Conservation (phyloP, 2,113 vertebrate genomes). For the Labeo catla region DNA sequence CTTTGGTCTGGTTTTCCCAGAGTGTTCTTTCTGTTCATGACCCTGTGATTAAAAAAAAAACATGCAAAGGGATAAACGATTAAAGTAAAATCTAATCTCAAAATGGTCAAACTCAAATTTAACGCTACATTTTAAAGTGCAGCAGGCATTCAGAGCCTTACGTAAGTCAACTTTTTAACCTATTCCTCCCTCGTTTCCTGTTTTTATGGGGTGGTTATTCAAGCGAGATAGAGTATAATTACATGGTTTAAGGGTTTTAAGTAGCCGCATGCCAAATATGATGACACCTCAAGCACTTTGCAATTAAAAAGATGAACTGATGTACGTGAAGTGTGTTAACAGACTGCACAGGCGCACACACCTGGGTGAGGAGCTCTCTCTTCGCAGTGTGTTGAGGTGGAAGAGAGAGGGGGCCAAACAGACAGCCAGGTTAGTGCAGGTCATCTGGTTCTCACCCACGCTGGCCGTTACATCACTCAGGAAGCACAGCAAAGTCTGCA, state of each 20-base stretch:
- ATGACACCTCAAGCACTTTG: neutral
- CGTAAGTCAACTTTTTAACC: constrained; percentile 40
- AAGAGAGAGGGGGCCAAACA: constrained; percentile 96
- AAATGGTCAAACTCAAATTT: neutral
- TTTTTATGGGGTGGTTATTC: constrained; percentile 53
- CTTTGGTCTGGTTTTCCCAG: constrained; percentile 95
- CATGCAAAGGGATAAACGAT: constrained; percentile 7
- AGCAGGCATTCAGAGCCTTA: constrained; percentile 47
- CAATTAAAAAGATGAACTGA: constrained; percentile 7
- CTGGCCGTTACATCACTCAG: constrained; percentile 86
- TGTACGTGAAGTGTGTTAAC: constrained; percentile 13
- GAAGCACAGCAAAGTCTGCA: constrained; percentile 91
- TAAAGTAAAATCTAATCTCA: neutral
- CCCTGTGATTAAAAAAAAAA: constrained; percentile 75
- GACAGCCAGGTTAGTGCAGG: constrained; percentile 94
- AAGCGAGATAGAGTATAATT: neutral
- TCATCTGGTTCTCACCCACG: constrained; percentile 96
- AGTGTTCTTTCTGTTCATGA: constrained; percentile 94
- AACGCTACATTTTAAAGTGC: constrained; percentile 33
- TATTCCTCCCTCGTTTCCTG: constrained; percentile 61
- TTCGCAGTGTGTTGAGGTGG: constrained; percentile 91
- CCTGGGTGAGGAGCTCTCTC: constrained; percentile 91
- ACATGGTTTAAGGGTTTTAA: neutral
- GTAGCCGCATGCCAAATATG: neutral
- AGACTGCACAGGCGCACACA: constrained; percentile 57